Percentiles rank a stretch among this genome's conserved stretches.
Evolutionary conservation across 2,888 invertebrate species (phyloP).

Genomic region (Ornithoptera priamus): DNA sequence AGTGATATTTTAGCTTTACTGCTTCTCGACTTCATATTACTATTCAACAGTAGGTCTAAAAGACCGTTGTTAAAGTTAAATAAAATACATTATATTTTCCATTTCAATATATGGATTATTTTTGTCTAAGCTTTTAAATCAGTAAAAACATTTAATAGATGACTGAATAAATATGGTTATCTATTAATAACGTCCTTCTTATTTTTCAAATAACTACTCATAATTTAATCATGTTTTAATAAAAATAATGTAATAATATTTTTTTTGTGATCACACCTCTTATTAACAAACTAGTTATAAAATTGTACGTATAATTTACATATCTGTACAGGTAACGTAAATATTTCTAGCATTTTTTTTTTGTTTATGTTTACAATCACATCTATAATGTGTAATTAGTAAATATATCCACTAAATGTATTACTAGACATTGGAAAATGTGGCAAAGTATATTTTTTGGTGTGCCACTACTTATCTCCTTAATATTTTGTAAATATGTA

Average conservation of each 20-base stretch:
- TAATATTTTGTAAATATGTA: constrained; percentile 29
- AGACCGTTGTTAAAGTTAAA: constrained; percentile 51
- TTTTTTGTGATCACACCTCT: neutral
- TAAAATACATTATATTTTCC: constrained; percentile 41
- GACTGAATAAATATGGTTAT: neutral
- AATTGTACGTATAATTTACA: constrained; percentile 18
- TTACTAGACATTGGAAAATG: constrained; percentile 55
- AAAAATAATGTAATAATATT: neutral
- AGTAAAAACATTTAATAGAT: neutral
- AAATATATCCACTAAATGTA: constrained; percentile 48
- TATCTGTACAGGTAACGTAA: constrained; percentile 16
- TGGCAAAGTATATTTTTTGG: neutral
- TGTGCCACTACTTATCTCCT: neutral
- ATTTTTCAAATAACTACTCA: neutral
- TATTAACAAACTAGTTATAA: neutral
- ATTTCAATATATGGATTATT: constrained; percentile 33
- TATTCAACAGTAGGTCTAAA: constrained; percentile 58
- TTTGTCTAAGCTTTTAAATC: neutral
- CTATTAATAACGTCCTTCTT: neutral
- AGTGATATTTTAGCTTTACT: constrained; percentile 79
- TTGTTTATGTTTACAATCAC: neutral
- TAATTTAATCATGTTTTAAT: neutral
- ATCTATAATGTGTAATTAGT: neutral
- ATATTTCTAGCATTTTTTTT: constrained; percentile 2
- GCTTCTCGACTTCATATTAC: constrained; percentile 61